Evolutionary conservation across 2,113 vertebrate genomes (phyloP).

Genomic region (Oxyura jamaicensis): DNA sequence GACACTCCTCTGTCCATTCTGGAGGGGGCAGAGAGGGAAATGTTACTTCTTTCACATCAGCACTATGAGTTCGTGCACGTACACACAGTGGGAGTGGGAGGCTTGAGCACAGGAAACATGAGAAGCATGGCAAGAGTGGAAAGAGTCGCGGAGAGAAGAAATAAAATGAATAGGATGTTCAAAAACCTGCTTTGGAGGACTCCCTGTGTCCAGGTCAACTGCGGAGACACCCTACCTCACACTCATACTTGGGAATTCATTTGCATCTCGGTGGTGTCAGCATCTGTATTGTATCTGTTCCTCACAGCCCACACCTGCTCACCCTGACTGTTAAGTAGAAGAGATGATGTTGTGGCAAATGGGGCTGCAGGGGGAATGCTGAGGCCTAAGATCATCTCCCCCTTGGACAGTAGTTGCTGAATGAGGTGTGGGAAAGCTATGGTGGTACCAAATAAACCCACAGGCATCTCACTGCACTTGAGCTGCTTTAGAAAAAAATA

Average conservation of each 20-base stretch:
- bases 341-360: neutral
- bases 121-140: slow-evolving; percentile 1
- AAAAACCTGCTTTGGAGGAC: neutral
- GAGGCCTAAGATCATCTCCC: neutral
- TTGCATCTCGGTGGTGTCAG: neutral
- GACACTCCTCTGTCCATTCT: slow-evolving; percentile 96
- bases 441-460: neutral
- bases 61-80: neutral
- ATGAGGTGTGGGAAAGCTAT: neutral
- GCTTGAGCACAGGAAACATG: neutral
- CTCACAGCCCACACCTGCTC: neutral
- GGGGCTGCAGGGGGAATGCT: neutral
- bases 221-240: neutral
- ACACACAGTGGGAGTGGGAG: neutral
- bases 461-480: neutral
- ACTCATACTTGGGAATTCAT: neutral
- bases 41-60: slow-evolving; percentile 23
- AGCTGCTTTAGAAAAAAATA: neutral
- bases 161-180: neutral
- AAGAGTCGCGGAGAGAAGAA: neutral
- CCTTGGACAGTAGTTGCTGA: neutral
- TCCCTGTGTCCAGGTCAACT: neutral
- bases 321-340: neutral
- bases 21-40: slow-evolving; percentile 69
- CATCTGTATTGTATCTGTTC: neutral